Conservation (phyloP, 2,888 invertebrate species). For the Nasonia oneida region DNA sequence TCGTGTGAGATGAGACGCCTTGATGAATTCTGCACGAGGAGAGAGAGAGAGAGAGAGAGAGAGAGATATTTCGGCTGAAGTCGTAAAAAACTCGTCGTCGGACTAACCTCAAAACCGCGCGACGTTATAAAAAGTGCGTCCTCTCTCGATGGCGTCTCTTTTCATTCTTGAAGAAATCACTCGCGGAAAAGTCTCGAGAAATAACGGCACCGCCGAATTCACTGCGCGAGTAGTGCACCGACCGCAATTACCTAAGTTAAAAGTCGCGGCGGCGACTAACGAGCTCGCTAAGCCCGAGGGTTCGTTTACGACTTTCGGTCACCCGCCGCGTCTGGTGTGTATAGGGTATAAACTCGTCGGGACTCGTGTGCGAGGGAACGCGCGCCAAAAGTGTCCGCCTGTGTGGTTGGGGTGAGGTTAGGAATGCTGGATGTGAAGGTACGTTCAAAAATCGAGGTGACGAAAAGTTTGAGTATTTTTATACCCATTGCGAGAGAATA, state of each 20-base stretch:
- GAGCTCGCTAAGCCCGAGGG: conserved; percentile 11
- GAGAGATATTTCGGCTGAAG: background rate
- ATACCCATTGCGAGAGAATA: background rate
- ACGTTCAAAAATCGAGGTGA: background rate
- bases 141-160: background rate
- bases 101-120: conserved; percentile 27
- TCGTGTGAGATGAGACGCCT: background rate
- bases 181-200: background rate
- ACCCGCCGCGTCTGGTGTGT: background rate
- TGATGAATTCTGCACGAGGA: background rate
- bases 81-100: background rate
- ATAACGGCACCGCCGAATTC: background rate
- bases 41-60: too few species aligned
- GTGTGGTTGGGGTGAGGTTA: conserved; percentile 48
- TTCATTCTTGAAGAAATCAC: background rate
- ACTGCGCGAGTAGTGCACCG: background rate
- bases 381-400: conserved; percentile 19
- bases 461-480: background rate
- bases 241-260: conserved; percentile 8
- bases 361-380: background rate
- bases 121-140: conserved; percentile 3
- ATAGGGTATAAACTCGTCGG: conserved; percentile 7
- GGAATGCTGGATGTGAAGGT: conserved; percentile 72
- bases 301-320: conserved; percentile 1
- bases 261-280: background rate